Conservation (phyloP, 2,113 vertebrate species). For the Corythornis cristatus region DNA sequence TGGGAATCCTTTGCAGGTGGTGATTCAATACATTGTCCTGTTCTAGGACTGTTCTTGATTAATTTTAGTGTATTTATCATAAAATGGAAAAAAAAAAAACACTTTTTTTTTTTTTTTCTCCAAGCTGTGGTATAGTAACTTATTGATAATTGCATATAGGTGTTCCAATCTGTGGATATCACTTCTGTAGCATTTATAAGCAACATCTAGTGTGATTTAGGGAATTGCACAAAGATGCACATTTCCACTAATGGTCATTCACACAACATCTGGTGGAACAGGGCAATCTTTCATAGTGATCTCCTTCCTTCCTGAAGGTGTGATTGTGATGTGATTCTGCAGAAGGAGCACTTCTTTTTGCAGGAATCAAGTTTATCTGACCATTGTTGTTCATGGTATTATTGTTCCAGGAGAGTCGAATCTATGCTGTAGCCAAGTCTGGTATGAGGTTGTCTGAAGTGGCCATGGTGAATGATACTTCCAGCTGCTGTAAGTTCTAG, state of each 20-base stretch:
- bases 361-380: not conserved
- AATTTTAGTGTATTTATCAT: not conserved
- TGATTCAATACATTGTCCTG: not conserved
- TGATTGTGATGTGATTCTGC: not conserved
- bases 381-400: not conserved
- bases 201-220: not conserved
- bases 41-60: not conserved
- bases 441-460: slow-evolving; percentile 89
- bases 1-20: not conserved
- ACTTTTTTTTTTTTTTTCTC: not conserved
- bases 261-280: not conserved
- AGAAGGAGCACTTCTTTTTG: not conserved
- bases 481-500: slow-evolving; percentile 77
- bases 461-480: slow-evolving; percentile 64
- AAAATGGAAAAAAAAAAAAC: not conserved
- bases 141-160: not conserved
- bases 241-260: not conserved
- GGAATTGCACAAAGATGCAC: not conserved
- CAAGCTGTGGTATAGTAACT: not conserved
- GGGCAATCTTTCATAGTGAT: not conserved
- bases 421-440: slow-evolving; percentile 89
- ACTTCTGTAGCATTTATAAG: not conserved
- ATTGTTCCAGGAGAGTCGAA: slow-evolving; percentile 85
- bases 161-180: not conserved
- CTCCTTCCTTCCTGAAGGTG: not conserved